Conservation (phyloP, 2,113 vertebrate species). For the Oreochromis spilurus region DNA sequence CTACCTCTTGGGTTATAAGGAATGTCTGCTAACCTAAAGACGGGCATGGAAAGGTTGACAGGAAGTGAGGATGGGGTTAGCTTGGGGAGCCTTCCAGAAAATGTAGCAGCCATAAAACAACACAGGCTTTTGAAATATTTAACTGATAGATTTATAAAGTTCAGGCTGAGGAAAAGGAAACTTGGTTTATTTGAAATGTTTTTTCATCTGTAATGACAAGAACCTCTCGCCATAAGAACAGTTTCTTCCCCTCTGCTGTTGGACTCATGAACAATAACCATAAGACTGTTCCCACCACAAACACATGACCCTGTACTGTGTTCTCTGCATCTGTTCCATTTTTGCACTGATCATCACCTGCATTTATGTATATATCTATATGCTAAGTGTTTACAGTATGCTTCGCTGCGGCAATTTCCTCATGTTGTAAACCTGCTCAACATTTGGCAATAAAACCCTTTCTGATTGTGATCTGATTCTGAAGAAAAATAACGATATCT, state of each 20-base stretch:
- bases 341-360: not conserved
- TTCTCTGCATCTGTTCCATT: not conserved
- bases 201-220: not conserved
- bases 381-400: not conserved
- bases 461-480: not conserved
- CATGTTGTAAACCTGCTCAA: too few relatives aligned
- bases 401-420: too few relatives aligned
- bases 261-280: not conserved
- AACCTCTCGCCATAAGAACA: not conserved
- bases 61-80: constrained; percentile 55
- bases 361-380: not conserved
- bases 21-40: constrained; percentile 14
- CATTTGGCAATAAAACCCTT: too few relatives aligned
- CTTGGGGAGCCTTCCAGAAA: constrained; percentile 35
- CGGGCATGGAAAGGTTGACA: constrained; percentile 17
- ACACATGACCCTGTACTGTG: not conserved
- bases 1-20: constrained; percentile 1
- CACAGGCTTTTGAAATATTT: constrained; percentile 40
- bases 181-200: constrained; percentile 48
- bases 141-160: constrained; percentile 68
- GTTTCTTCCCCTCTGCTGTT: not conserved
- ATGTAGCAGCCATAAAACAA: constrained; percentile 51
- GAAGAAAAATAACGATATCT: not conserved
- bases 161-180: not conserved
- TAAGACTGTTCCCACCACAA: not conserved